Conservation (phyloP, 2,113 vertebrate species). For the Dolichotis patagonum region DNA sequence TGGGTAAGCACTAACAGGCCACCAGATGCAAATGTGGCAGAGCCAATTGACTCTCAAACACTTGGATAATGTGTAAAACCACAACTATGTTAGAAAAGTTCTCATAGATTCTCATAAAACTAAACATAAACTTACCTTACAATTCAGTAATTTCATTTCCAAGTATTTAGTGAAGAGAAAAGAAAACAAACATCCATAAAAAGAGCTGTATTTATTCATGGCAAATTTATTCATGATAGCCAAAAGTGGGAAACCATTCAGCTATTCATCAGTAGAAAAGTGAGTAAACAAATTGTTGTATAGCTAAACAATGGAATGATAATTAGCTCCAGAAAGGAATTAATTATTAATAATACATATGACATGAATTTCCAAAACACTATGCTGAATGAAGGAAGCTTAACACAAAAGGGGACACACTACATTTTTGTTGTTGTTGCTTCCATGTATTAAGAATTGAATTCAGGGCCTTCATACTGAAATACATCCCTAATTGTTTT, state of each 20-base stretch:
- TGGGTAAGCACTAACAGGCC: neutral
- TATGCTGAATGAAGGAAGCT: neutral
- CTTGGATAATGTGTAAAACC: neutral
- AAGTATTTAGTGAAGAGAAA: neutral
- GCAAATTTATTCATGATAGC: neutral
- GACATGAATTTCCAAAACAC: neutral
- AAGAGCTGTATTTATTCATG: neutral
- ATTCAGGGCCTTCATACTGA: neutral
- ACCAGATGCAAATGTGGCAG: neutral
- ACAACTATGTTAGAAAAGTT: neutral
- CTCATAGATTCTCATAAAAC: constrained; percentile 3
- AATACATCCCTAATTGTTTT: neutral
- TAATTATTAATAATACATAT: neutral
- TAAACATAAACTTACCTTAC: neutral
- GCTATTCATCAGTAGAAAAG: neutral
- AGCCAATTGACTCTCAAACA: neutral
- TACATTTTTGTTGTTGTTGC: neutral
- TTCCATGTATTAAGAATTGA: neutral
- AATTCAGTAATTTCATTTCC: neutral
- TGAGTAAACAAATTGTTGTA: neutral
- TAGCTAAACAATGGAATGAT: neutral
- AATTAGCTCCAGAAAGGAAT: neutral
- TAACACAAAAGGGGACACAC: neutral
- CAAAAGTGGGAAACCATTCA: neutral
- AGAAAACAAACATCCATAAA: neutral